A percentile compares a stretch with the other conserved stretches of the same genome.
Evolutionary conservation across 2,113 vertebrate species (phyloP).

Genomic region (Dryoscopus gambensis): DNA sequence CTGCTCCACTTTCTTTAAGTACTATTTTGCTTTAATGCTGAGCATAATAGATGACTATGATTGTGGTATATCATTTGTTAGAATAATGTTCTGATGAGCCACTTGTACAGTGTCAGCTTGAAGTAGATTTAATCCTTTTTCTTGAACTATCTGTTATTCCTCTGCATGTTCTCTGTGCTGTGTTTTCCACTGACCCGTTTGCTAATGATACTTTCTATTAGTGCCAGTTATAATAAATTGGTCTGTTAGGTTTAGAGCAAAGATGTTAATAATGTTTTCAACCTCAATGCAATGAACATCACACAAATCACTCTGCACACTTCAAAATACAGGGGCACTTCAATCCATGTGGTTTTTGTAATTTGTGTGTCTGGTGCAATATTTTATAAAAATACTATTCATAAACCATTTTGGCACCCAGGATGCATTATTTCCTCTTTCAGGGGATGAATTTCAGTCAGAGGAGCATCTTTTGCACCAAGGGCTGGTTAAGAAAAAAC

Average conservation of each 20-base stretch:
- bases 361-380: background rate
- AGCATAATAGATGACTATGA: background rate
- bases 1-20: constrained; percentile 13
- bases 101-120: background rate
- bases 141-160: background rate
- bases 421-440: background rate
- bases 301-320: background rate
- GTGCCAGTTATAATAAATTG: constrained; percentile 43
- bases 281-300: background rate
- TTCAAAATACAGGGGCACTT: background rate
- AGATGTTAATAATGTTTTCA: constrained; percentile 48
- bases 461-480: background rate
- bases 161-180: background rate
- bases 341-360: background rate
- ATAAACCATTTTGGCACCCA: background rate
- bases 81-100: constrained; percentile 13
- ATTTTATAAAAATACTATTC: background rate
- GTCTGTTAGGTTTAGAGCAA: constrained; percentile 23
- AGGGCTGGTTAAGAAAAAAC: background rate
- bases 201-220: constrained; percentile 45
- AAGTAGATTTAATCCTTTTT: constrained; percentile 32
- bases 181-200: constrained; percentile 25
- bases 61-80: background rate
- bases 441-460: background rate
- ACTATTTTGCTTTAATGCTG: constrained; percentile 23